Base-by-base conservation (phyloP, 2,888 invertebrate species). In the Stramonita haemastoma region DNA sequence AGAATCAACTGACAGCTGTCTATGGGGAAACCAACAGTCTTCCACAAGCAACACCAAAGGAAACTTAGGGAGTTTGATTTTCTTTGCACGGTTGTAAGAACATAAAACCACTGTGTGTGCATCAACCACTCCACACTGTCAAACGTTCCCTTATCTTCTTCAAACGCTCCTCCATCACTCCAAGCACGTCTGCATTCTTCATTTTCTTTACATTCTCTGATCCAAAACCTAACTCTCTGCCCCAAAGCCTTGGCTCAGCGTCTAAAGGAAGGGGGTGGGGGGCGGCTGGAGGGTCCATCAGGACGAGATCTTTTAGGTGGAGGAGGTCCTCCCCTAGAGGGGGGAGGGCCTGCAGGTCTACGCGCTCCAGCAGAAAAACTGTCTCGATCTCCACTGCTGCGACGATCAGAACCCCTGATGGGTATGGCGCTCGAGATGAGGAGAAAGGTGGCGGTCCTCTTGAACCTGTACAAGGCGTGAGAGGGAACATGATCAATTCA, bases 271-370 rank as follows among this genome's bases (percentile, higher is more conserved):
- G 90, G 88, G n/a, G 90, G 88, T n/a, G 89, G 86, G 70, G 89
- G 87, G 11, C 89, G 73, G 29, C 88, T 84, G 34, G 92, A 90
- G 29, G 92, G 92, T 29, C 93, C 93, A 90, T 93, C 93, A 56
- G 93, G 91, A 81, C 94, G 90, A 34, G 94, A 91, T 46, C 94
- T 90, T 90, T 94, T 94, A 13, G 91, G 88, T 56, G 93, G 93
- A 46, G 93, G 93, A 13, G 94, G 93, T 26, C 93, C 92, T 87
- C 92, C 92, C 60, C 93, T 89, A 5, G 92, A 90, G 83, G 93
- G 93, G 86, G 93, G 92, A 4, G 93, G 91, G 17, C 93, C 92
- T 32, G 93, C 92, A 83, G 93, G 91, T 84, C 94, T 89, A 17
- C 92, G 86, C 15, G 91, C 91, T 22, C 92, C 91, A 56, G 92